These are phyloP conservation scores for Phalacrocorax aristotelis DNA, from an alignment of 2,113 vertebrate species.

Conservation along the genomic window DNA sequence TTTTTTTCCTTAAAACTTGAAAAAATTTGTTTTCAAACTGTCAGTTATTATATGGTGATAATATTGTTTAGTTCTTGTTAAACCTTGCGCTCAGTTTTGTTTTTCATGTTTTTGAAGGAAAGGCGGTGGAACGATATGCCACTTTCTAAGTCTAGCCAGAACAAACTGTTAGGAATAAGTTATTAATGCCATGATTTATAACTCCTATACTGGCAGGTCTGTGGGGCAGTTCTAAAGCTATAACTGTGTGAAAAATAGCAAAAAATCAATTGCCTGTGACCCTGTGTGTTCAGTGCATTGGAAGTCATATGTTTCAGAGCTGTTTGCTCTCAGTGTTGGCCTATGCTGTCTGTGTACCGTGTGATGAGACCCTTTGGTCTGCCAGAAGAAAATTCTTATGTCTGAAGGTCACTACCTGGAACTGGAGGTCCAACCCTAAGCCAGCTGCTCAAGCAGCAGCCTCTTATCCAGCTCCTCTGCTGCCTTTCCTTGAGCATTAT, in stretches of 20 bases:
- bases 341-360: not conserved
- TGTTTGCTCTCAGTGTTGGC: not conserved
- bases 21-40: not conserved
- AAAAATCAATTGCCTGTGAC: not conserved
- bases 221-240: not conserved
- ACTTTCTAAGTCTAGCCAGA: not conserved
- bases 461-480: not conserved
- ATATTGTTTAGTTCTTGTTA: not conserved
- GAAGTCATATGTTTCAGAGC: not conserved
- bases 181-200: not conserved
- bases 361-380: not conserved
- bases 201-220: not conserved
- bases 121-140: not conserved
- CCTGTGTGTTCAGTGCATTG: not conserved
- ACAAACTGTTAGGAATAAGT: not conserved
- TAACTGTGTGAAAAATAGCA: not conserved
- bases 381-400: conserved; percentile 55
- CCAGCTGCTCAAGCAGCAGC: conserved; percentile 11
- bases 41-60: not conserved
- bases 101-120: not conserved
- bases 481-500: rapidly evolving
- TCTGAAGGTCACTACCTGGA: not conserved
- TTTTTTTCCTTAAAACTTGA: not conserved
- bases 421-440: conserved; percentile 4
- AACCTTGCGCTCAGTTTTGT: not conserved